Evolutionary conservation across 2,888 invertebrate genomes (phyloP).

Genomic region (Euclidia mi): DNA sequence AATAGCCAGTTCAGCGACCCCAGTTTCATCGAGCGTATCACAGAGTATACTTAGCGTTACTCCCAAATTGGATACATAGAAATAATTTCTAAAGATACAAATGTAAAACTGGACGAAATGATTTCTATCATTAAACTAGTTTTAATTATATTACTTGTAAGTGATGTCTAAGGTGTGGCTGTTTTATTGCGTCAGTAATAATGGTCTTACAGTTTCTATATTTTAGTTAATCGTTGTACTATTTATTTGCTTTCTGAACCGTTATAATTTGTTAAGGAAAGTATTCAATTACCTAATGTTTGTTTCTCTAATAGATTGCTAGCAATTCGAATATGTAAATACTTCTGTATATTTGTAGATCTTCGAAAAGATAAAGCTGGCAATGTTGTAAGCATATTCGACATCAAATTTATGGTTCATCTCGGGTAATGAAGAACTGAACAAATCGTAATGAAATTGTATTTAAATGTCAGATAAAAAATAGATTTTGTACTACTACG

Average conservation of each 20-base stretch:
- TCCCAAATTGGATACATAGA: slow-evolving; percentile 4
- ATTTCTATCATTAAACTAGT: slow-evolving; percentile 27
- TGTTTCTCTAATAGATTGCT: too few relatives aligned
- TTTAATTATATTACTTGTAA: slow-evolving; percentile 29
- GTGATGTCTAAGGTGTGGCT: slow-evolving; percentile 10
- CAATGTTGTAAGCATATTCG: too few relatives aligned
- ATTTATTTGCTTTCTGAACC: slow-evolving; percentile 1
- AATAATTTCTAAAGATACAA: slow-evolving; percentile 3
- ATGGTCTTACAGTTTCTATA: slow-evolving; percentile 9
- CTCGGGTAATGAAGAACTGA: too few relatives aligned
- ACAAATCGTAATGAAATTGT: too few relatives aligned
- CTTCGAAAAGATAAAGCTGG: too few relatives aligned
- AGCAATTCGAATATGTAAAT: too few relatives aligned
- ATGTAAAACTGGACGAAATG: slow-evolving; percentile 10
- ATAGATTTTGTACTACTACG: too few relatives aligned
- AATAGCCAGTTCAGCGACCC: slow-evolving; percentile 29
- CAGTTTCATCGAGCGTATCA: not conserved
- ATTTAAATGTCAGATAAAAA: too few relatives aligned
- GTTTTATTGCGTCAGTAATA: slow-evolving; percentile 15
- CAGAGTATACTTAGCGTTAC: slow-evolving; percentile 5
- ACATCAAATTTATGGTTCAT: too few relatives aligned
- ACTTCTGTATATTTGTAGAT: too few relatives aligned
- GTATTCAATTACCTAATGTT: not conserved
- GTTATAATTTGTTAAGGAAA: not conserved
- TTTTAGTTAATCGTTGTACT: slow-evolving; percentile 6